Conservation (phyloP, 2,113 vertebrate genomes). For the Herpailurus yagouaroundi region DNA sequence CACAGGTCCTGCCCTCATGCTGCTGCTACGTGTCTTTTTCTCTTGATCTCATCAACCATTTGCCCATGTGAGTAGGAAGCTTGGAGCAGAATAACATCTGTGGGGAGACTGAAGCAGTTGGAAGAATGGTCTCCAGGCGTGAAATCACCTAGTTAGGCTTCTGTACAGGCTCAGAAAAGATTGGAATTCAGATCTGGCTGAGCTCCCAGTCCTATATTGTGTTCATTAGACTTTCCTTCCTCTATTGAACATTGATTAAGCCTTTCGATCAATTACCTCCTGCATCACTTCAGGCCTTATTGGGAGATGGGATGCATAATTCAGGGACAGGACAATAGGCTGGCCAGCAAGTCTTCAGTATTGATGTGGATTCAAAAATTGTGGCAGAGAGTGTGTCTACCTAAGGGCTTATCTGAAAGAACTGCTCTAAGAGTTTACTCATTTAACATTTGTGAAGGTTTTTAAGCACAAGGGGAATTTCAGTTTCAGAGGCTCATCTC, state of each 20-base stretch:
- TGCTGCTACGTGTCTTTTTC: not conserved
- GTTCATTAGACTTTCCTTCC: conserved; percentile 54
- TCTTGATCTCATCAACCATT: not conserved
- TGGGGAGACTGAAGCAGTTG: not conserved
- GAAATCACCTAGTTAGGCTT: not conserved
- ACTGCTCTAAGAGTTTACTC: not conserved
- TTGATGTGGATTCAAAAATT: not conserved
- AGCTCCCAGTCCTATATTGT: not conserved
- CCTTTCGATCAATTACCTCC: not conserved
- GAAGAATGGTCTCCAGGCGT: not conserved
- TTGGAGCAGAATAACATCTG: not conserved
- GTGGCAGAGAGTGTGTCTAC: not conserved
- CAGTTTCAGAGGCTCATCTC: not conserved
- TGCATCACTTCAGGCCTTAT: conserved; percentile 19
- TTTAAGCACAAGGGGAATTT: conserved; percentile 35
- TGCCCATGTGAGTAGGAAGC: not conserved
- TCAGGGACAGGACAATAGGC: not conserved
- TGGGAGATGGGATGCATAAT: conserved; percentile 47
- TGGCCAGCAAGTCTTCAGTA: not conserved
- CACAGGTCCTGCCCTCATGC: not conserved
- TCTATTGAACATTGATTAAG: conserved; percentile 52
- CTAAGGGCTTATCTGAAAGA: conserved; percentile 9
- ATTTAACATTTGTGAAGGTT: conserved; percentile 19
- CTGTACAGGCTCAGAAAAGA: conserved; percentile 1
- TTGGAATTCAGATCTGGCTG: conserved; percentile 41